Conservation (phyloP, 2,888 invertebrate species). For the Crioceris asparagi region DNA sequence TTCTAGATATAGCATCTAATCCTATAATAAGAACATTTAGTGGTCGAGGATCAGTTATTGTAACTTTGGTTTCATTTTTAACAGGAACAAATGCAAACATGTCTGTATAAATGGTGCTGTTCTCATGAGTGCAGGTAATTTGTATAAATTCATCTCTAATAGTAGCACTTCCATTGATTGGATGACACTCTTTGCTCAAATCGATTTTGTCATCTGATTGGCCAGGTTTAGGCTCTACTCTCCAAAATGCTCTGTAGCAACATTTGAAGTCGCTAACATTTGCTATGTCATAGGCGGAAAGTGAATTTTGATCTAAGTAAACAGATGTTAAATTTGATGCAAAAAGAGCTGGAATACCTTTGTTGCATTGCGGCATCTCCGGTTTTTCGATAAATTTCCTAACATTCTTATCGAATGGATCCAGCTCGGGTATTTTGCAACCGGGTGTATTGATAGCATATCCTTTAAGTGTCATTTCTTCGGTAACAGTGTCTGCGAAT, state of each 20-base stretch:
- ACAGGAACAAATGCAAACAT: constrained; percentile 55
- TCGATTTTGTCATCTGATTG: constrained; percentile 42
- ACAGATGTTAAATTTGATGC: constrained; percentile 49
- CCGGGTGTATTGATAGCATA: constrained; percentile 36
- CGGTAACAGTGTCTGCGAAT: constrained; percentile 1
- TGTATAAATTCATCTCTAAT: constrained; percentile 55
- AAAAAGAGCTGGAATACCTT: constrained; percentile 43
- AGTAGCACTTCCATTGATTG: constrained; percentile 40
- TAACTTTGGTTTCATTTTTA: constrained; percentile 24
- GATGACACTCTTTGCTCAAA: constrained; percentile 40
- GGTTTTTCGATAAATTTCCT: constrained; percentile 44
- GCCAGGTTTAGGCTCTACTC: constrained; percentile 41
- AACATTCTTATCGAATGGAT: constrained; percentile 48
- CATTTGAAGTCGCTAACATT: constrained; percentile 42
- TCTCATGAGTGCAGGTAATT: constrained; percentile 48
- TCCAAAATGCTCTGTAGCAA: constrained; percentile 50
- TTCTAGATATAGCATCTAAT: constrained; percentile 73
- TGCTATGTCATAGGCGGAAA: constrained; percentile 42
- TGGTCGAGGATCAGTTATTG: constrained; percentile 6
- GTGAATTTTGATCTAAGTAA: constrained; percentile 42
- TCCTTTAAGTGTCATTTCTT: constrained; percentile 9
- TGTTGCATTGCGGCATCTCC: constrained; percentile 42
- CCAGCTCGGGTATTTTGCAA: constrained; percentile 55
- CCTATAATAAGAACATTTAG: constrained; percentile 72
- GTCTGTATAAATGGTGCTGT: constrained; percentile 50